Conservation (phyloP, 2,888 invertebrate genomes). For the Desoria tigrina region DNA sequence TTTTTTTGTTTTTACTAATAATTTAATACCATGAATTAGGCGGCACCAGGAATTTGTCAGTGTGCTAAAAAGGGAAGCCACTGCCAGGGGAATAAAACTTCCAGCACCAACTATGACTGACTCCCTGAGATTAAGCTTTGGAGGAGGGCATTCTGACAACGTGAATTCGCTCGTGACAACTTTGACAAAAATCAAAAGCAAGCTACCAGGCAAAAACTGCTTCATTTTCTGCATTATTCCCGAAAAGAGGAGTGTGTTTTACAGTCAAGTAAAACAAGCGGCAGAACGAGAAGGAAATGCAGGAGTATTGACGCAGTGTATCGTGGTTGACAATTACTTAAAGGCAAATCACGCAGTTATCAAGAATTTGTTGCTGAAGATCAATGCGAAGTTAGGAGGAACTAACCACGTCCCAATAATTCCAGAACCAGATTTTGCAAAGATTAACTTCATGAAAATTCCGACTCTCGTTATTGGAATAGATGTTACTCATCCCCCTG, state of each 20-base stretch:
- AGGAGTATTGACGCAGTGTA: constrained; percentile 57
- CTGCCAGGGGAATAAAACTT: no score
- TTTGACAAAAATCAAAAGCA: neutral
- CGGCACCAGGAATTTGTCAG: no score
- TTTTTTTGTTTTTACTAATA: no score
- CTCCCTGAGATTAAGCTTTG: no score
- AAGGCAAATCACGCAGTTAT: constrained; percentile 52
- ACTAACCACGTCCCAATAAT: constrained; percentile 52
- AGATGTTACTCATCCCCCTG: constrained; percentile 60
- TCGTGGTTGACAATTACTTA: constrained; percentile 51
- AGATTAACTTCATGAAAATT: constrained; percentile 47
- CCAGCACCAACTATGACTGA: neutral
- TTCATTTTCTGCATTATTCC: constrained; percentile 18
- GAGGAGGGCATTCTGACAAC: neutral
- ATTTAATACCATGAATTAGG: no score
- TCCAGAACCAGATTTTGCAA: neutral
- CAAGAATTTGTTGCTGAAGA: constrained; percentile 55
- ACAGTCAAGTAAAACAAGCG: constrained; percentile 56
- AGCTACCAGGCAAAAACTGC: neutral
- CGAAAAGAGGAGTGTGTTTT: constrained; percentile 5
- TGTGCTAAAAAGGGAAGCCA: no score
- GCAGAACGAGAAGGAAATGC: constrained; percentile 55
- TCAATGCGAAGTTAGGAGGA: constrained; percentile 58
- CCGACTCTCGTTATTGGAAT: constrained; percentile 59
- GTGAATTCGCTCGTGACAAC: neutral